Conservation (phyloP, 2,888 invertebrate genomes). For the Apotomis capreana region DNA sequence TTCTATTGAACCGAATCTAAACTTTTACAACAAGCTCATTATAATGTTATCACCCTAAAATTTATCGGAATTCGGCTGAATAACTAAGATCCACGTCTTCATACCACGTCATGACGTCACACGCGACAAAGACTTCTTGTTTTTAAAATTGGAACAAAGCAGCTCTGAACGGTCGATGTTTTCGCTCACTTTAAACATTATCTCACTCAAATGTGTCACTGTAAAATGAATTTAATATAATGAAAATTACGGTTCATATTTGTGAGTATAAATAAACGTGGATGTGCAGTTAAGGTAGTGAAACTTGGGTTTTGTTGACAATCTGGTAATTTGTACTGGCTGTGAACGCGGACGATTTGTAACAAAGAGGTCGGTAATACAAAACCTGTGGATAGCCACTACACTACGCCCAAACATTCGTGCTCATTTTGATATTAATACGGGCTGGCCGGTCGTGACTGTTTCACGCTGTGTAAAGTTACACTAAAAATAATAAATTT, state of each 20-base stretch:
- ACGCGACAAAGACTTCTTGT: constrained; percentile 35
- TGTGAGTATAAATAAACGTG: background rate
- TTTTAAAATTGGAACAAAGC: constrained; percentile 41
- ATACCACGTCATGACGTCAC: constrained; percentile 23
- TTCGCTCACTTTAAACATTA: background rate
- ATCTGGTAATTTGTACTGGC: constrained; percentile 40
- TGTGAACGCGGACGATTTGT: constrained; percentile 29
- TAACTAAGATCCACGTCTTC: constrained; percentile 13
- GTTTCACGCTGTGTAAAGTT: too few relatives aligned
- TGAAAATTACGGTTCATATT: background rate
- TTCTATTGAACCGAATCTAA: background rate
- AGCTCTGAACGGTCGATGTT: constrained; percentile 28
- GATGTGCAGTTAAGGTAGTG: background rate
- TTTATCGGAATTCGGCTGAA: constrained; percentile 16
- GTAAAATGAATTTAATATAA: background rate
- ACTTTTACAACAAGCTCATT: constrained; percentile 19
- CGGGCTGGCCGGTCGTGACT: background rate
- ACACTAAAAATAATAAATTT: too few relatives aligned
- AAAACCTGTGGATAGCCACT: constrained; percentile 36
- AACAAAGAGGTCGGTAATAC: constrained; percentile 36
- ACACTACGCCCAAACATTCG: constrained; percentile 29
- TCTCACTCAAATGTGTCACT: background rate
- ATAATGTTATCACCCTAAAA: constrained; percentile 23
- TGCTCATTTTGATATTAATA: constrained; percentile 34
- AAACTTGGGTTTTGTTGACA: constrained; percentile 39